Evolutionary conservation across 1,140 invertebrate genomes (phyloP), one percentile per base, ranked within the genome.

Genomic region (Meteorus sp.): DNA sequence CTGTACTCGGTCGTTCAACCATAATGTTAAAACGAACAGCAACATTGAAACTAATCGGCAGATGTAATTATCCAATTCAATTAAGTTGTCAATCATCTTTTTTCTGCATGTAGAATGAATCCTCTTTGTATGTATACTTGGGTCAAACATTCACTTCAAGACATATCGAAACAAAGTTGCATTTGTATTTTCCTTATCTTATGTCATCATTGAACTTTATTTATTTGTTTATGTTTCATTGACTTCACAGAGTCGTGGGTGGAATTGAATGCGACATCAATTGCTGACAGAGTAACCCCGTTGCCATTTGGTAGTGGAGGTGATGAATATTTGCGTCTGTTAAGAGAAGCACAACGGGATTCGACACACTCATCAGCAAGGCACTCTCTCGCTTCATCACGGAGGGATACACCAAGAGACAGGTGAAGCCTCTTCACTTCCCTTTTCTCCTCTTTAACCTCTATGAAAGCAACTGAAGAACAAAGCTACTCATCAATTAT

Each of bases 281-380:
- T 86, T 1, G 33, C 50, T 6, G 88, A 86, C 48, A 84, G 87
- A 63, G 82, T 87, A 56, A 88, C 88, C 5, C 86, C 86, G n/a
- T 71, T 88, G 45, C 83, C 84, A 3, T 86, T 86, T 53, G 74
- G 80, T 57, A 82, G 81, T 47, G 77, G 74, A 11, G 76, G 81
- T 17, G 88, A 90, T 67, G 92, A 94, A 69, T 94, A 94, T 74
- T 81, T 94, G 62, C 82, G 91, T 56, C 83, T 94, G 61, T 81
- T 95, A 53, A 82, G 87, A 50, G 92, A 95, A 78, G 93, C 93
- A 0, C 92, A 94, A 81, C 78, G 89, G 13, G 93, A 94, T 79
- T 93, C 90, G 58, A 89, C 91, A 61, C 88, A 90, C 68, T 92
- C 90, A 2, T 94, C 91, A 9, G 89, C 90, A 6, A 83, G 89